These are phyloP conservation scores for Dryobota labecula DNA, from an alignment of 2,888 invertebrate genomes.

Conservation along the genomic window DNA sequence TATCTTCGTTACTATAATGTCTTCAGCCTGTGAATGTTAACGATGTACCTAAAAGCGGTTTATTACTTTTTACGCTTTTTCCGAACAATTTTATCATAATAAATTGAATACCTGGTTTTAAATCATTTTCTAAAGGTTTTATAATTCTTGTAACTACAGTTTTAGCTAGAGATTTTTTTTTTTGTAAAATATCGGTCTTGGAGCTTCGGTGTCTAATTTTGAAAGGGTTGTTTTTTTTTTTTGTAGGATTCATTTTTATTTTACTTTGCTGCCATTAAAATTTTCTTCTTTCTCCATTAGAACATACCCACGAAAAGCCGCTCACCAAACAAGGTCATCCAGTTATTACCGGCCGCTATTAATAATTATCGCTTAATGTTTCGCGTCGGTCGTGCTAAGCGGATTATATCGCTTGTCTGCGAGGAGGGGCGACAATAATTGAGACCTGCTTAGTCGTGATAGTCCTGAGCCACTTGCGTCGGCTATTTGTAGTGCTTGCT, in stretches of 20 bases:
- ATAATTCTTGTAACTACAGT: slow-evolving; percentile 18
- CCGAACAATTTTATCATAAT: slow-evolving; percentile 52
- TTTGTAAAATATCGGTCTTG: neutral
- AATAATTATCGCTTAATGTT: slow-evolving; percentile 73
- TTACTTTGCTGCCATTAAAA: neutral
- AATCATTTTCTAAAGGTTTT: slow-evolving; percentile 34
- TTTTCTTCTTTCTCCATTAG: slow-evolving; percentile 10
- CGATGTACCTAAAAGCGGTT: slow-evolving; percentile 49
- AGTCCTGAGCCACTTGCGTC: slow-evolving; percentile 58
- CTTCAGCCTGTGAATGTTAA: slow-evolving; percentile 60
- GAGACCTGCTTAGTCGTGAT: slow-evolving; percentile 65
- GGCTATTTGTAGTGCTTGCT: slow-evolving; percentile 52
- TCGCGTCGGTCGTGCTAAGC: slow-evolving; percentile 68
- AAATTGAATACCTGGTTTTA: slow-evolving; percentile 49
- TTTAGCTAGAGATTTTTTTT: slow-evolving; percentile 3
- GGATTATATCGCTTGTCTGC: slow-evolving; percentile 71
- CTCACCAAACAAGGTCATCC: slow-evolving; percentile 55
- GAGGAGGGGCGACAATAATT: slow-evolving; percentile 67
- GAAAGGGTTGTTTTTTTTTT: neutral
- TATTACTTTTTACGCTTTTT: slow-evolving; percentile 38
- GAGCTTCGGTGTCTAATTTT: neutral
- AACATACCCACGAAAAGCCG: slow-evolving; percentile 36
- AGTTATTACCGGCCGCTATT: slow-evolving; percentile 65
- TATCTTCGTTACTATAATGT: slow-evolving; percentile 51
- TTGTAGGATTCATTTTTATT: neutral